Percentiles rank a stretch among this genome's conserved stretches.
phyloP scores from a whole-genome alignment of 2,797 vertebrate genomes.

The Falco novaeseelandiae region DNA sequence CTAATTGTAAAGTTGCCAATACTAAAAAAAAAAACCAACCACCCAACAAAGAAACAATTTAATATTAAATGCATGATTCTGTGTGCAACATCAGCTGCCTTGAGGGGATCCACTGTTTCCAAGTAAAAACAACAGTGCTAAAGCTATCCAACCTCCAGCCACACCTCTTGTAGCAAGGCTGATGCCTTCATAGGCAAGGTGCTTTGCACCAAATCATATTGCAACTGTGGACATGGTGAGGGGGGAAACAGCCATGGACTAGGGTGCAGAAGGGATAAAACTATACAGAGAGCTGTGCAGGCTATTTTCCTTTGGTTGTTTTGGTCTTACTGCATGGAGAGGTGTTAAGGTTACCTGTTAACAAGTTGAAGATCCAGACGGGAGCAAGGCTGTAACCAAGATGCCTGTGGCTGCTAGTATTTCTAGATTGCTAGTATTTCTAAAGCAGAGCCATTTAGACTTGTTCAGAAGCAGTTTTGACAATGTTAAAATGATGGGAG shows the following conservation, averaged over 20 bases:
- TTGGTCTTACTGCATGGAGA: not conserved
- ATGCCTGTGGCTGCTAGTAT: not conserved
- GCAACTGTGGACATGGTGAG: fast-evolving
- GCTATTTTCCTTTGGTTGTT: not conserved
- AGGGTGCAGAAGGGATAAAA: not conserved
- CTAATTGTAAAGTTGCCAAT: not conserved
- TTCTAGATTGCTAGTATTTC: not conserved
- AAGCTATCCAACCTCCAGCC: not conserved
- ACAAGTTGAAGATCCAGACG: not conserved
- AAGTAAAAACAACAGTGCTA: not conserved
- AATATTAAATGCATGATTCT: not conserved
- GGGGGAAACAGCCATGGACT: not conserved
- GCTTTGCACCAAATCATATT: not conserved
- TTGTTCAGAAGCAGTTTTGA: not conserved
- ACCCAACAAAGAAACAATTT: not conserved
- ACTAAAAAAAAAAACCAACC: not conserved
- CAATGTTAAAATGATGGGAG: not conserved
- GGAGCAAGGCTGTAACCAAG: not conserved
- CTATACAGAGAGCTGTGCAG: not conserved
- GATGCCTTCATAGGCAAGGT: not conserved
- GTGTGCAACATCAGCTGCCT: not conserved
- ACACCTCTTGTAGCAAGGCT: not conserved
- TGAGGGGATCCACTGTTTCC: not conserved
- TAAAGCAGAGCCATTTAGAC: not conserved
- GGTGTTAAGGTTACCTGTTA: not conserved